phyloP scores from a whole-genome alignment of 2,113 vertebrate species.

The Dicrurus megarhynchus region DNA sequence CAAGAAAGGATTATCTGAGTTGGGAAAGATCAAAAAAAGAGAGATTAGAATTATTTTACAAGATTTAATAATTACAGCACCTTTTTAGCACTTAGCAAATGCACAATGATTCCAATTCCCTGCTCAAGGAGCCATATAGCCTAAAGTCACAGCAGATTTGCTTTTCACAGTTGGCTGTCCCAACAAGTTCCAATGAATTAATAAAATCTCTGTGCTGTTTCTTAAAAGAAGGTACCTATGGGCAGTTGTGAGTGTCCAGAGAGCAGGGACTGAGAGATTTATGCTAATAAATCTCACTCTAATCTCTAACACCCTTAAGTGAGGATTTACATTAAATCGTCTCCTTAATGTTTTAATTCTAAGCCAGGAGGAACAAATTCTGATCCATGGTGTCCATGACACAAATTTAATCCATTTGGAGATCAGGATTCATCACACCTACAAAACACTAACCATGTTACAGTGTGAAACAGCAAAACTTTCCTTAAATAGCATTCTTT shows the following conservation, averaged over 20 bases:
- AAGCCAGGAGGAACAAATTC: background rate
- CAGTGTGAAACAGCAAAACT: background rate
- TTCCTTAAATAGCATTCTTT: background rate
- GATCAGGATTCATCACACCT: background rate
- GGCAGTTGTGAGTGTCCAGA: background rate
- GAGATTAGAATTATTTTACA: background rate
- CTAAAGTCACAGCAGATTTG: background rate
- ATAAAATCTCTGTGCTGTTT: background rate
- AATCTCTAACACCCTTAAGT: background rate
- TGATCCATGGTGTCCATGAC: background rate
- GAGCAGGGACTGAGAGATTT: background rate
- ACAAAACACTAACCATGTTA: background rate
- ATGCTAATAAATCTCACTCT: background rate
- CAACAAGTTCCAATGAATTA: background rate
- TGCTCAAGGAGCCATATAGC: background rate
- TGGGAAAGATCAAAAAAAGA: background rate
- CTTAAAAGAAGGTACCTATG: background rate
- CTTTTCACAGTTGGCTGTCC: background rate
- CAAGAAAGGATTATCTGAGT: background rate
- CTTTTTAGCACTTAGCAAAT: background rate
- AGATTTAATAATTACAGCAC: background rate
- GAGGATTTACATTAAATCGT: background rate
- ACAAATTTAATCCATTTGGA: background rate
- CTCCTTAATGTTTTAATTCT: background rate
- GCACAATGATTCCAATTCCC: background rate